These are phyloP conservation scores for Aporophyla nigra DNA, from an alignment of 2,888 invertebrate genomes.

Conservation along the genomic window DNA sequence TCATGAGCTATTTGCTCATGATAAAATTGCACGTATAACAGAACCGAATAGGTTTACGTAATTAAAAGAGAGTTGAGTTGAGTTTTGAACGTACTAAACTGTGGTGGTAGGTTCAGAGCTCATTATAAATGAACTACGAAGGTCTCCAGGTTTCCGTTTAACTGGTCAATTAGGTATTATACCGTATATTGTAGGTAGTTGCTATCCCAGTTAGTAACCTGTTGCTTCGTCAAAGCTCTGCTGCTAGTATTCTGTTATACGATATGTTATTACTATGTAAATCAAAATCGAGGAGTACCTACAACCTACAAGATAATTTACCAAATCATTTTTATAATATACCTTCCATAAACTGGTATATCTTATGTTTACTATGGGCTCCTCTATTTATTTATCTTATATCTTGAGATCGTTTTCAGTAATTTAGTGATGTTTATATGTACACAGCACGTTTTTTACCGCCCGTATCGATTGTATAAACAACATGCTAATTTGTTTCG, in stretches of 20 bases:
- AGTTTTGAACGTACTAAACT: slow-evolving; percentile 2
- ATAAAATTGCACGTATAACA: slow-evolving; percentile 32
- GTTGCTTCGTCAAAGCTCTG: slow-evolving; percentile 35
- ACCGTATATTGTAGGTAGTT: not conserved
- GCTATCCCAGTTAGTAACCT: slow-evolving; percentile 30
- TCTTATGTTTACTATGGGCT: slow-evolving; percentile 26
- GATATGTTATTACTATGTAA: not conserved
- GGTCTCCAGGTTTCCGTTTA: slow-evolving; percentile 10
- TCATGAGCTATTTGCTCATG: slow-evolving; percentile 26
- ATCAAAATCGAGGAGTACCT: not conserved
- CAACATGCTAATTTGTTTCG: slow-evolving; percentile 35
- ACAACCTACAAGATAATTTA: slow-evolving; percentile 4
- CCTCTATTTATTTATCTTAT: slow-evolving; percentile 41
- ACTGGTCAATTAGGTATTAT: slow-evolving; percentile 10
- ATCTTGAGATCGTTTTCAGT: slow-evolving; percentile 30
- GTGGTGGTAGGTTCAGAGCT: not conserved
- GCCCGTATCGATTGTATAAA: slow-evolving; percentile 46
- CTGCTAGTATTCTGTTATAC: not conserved
- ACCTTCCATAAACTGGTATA: slow-evolving; percentile 30
- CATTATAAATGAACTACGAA: slow-evolving; percentile 3
- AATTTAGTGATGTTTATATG: slow-evolving; percentile 42
- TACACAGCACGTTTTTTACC: slow-evolving; percentile 36
- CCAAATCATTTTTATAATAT: slow-evolving; percentile 1
- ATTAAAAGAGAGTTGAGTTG: slow-evolving; percentile 17
- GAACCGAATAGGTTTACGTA: not conserved